Evolutionary conservation across 1,140 invertebrate genomes (phyloP), one percentile per base, ranked within the genome.

Genomic region (Diprion similis): DNA sequence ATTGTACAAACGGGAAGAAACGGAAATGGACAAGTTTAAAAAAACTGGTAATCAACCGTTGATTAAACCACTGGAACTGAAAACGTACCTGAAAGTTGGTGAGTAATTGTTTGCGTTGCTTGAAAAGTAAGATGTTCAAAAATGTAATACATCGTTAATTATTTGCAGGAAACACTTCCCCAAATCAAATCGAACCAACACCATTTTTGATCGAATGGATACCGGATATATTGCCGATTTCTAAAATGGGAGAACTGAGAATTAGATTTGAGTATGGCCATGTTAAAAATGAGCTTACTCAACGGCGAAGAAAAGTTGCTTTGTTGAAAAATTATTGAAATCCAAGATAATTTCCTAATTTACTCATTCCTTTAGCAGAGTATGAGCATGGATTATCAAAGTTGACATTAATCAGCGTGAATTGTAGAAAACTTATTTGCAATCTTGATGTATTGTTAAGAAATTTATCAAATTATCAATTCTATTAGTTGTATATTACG

Each of bases 131-230:
- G 66, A 48, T 48, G 46, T 65, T 73, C 17, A 18, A 64, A 3
- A 18, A 18, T 15, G 6, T 64, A 18, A 18, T 17, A 64, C 71
- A 69, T 10, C 67, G 17, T 65, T 74, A 66, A 47, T 72, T 75
- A 82, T 76, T 84, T 78, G 72, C n/a, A 92, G 92, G 92, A 70
- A 90, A 89, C 76, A 90, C 89, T 3, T 85, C 89, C 17, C 84
- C 87, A 13, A 89, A 91, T 77, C 90, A 92, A 82, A 89, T 89
- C 68, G 90, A 92, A 69, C 90, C 91, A 17, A 92, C 90, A n/a
- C 92, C 93, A 66, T 94, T 94, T 81, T 87, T 92, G 15, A 93
- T 95, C 70, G 93, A 95, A 84, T 95, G 93, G 93, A 94, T 93
- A 77, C 93, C 93, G 2, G 92, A 94, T 79, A 90, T 94, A 75